Percentiles rank a stretch among this genome's conserved stretches.
Conservation (phyloP, 2,888 invertebrate genomes). For the Melitaea athalia region DNA sequence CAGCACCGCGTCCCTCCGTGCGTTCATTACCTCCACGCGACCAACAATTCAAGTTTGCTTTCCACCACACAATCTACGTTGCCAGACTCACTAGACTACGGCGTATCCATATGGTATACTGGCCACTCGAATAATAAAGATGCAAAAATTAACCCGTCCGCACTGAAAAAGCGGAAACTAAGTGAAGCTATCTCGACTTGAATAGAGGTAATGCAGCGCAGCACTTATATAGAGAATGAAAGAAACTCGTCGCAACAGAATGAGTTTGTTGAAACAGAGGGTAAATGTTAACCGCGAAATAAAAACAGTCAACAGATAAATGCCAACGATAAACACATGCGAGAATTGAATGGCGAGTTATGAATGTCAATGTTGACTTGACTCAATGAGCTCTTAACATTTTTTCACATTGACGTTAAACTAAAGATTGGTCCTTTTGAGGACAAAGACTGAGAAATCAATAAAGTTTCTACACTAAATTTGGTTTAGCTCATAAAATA, state of each 20-base stretch:
- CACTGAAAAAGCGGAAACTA: slow-evolving; percentile 80
- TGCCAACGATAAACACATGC: slow-evolving; percentile 79
- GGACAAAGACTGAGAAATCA: slow-evolving; percentile 59
- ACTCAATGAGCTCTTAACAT: slow-evolving; percentile 25
- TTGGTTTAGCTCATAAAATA: slow-evolving; percentile 77
- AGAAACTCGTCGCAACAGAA: slow-evolving; percentile 73
- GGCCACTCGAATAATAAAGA: slow-evolving; percentile 82
- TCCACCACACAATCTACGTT: slow-evolving; percentile 79
- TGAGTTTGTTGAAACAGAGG: slow-evolving; percentile 76
- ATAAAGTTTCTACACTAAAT: slow-evolving; percentile 73
- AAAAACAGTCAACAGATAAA: slow-evolving; percentile 83
- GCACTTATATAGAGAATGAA: slow-evolving; percentile 77
- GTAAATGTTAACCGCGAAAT: slow-evolving; percentile 80
- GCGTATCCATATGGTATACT: slow-evolving; percentile 55
- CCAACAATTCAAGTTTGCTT: slow-evolving; percentile 82
- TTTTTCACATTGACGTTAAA: slow-evolving; percentile 31
- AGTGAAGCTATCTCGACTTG: slow-evolving; percentile 80
- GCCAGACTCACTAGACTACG: slow-evolving; percentile 72
- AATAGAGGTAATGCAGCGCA: slow-evolving; percentile 77
- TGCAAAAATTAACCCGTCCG: slow-evolving; percentile 79
- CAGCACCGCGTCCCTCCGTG: slow-evolving; percentile 75
- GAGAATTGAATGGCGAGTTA: slow-evolving; percentile 70
- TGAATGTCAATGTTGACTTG: slow-evolving; percentile 64
- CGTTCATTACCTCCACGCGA: slow-evolving; percentile 81
- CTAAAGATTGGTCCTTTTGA: slow-evolving; percentile 37